phyloP scores from a whole-genome alignment of 2,797 vertebrate genomes.

The Tolypeutes matacus region DNA sequence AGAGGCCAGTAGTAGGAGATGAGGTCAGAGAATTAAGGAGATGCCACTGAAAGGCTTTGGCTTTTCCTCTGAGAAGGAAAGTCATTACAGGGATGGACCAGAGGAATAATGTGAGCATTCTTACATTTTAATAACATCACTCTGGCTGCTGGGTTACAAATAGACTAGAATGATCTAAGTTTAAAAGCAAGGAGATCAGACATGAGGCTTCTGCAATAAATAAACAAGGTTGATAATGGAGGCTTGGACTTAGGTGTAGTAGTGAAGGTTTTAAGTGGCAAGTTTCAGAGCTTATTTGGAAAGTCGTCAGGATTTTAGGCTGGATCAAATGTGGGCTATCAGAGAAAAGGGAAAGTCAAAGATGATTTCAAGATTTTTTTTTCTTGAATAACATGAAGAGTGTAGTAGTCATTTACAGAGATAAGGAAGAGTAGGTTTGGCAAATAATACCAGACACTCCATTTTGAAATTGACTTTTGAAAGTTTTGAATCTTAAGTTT shows the following conservation, averaged over 20 bases:
- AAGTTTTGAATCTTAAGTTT: slow-evolving; percentile 24
- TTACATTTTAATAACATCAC: not conserved
- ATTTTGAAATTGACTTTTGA: not conserved
- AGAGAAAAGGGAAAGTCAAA: slow-evolving; percentile 1
- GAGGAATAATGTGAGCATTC: not conserved
- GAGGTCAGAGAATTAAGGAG: not conserved
- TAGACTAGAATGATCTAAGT: not conserved
- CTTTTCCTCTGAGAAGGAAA: not conserved
- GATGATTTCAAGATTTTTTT: not conserved
- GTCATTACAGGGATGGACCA: not conserved
- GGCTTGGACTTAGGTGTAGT: not conserved
- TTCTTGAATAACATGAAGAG: not conserved
- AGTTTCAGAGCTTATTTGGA: not conserved
- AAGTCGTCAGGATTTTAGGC: not conserved
- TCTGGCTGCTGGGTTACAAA: not conserved
- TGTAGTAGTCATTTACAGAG: not conserved
- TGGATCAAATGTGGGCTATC: not conserved
- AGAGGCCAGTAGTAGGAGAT: not conserved
- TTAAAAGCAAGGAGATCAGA: not conserved
- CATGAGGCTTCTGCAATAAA: not conserved
- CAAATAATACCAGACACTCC: not conserved
- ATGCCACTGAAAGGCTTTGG: not conserved
- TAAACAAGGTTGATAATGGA: not conserved
- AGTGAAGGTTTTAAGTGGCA: not conserved
- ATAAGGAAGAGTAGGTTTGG: not conserved